Evolutionary conservation across 2,888 invertebrate genomes (phyloP), one percentile per base, ranked within the genome.

Genomic region (Endotricha flammealis): DNA sequence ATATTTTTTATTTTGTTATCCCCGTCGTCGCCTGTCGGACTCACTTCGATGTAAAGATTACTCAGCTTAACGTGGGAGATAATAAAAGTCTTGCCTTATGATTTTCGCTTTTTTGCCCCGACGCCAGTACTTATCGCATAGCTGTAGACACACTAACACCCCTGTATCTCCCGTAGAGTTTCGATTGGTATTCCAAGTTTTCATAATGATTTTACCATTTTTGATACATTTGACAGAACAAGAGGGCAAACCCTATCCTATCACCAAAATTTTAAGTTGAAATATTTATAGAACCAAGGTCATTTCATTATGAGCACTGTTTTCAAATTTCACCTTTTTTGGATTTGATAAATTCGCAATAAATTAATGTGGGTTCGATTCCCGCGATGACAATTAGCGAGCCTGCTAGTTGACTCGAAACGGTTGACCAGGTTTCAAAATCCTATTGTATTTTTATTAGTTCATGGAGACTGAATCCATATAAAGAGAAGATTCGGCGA

Each of bases 1-100:
- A 77, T 78, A 76, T 81, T 85, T 83, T 83, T 82, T 83, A 83
- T 82, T 83, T 83, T 82, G 83, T 81, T 83, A 79, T 78, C 82
- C 83, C 78, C 76, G 65, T 80, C 81, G 77, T 80, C 79, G 67
- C n/a, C n/a, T 81, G 75, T 79, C 77, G 46, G 40, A 50, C 50
- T 64, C 71, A 71, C 67, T 68, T 72, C 60, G 71, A 73, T 81
- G 74, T 82, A 74, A 70, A 69, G 64, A 64, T 71, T 69, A 67
- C 64, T 76, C 75, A 73, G 74, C 69, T 74, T 75, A 72, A 73
- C 74, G 65, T 82, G 82, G 82, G 80, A 81, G 79, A 80, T 81
- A 80, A 80, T 79, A 80, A 78, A 76, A 65, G 67, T 74, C 77
- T 81, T 81, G 82, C 82, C 81, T 82, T 79, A 80, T 73, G 76